Conservation (phyloP, 1,140 invertebrate species). For the Zaprionus nigranus region DNA sequence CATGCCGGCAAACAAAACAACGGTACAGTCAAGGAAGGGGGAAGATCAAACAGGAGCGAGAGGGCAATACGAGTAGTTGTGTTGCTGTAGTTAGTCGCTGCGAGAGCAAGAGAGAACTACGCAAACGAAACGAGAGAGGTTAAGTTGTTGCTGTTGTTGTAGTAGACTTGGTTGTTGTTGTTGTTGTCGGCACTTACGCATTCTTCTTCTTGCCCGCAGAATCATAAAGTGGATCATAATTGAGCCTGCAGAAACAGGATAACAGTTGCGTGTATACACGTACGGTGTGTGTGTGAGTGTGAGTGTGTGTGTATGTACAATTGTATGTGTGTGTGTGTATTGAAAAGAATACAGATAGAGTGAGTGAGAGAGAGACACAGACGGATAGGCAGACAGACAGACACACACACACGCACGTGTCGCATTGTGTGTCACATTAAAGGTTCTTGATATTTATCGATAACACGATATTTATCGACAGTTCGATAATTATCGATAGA, state of each 20-base stretch:
- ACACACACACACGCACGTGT: not conserved
- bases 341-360: constrained; percentile 7
- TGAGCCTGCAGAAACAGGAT: constrained; percentile 63
- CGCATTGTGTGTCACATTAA: not conserved
- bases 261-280: constrained; percentile 35
- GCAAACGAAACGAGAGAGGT: constrained; percentile 35
- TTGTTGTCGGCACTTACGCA: constrained; percentile 69
- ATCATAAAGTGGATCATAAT: constrained; percentile 84
- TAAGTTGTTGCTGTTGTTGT: constrained; percentile 23
- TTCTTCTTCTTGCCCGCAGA: constrained; percentile 83
- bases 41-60: not conserved
- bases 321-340: constrained; percentile 30
- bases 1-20: constrained; percentile 51
- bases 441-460: not conserved
- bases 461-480: not conserved
- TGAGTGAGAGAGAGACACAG: constrained; percentile 10
- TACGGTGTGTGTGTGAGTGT: constrained; percentile 27
- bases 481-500: not conserved
- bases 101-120: constrained; percentile 19
- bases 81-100: constrained; percentile 40
- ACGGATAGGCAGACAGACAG: constrained; percentile 6
- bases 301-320: constrained; percentile 30
- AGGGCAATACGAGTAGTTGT: constrained; percentile 12
- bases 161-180: constrained; percentile 35
- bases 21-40: not conserved